A percentile compares a stretch with the other conserved stretches of the same genome.
These are phyloP conservation scores for Caenorhabditis sp. DNA, from an alignment of 2,888 invertebrate species.

Conservation along the genomic window DNA sequence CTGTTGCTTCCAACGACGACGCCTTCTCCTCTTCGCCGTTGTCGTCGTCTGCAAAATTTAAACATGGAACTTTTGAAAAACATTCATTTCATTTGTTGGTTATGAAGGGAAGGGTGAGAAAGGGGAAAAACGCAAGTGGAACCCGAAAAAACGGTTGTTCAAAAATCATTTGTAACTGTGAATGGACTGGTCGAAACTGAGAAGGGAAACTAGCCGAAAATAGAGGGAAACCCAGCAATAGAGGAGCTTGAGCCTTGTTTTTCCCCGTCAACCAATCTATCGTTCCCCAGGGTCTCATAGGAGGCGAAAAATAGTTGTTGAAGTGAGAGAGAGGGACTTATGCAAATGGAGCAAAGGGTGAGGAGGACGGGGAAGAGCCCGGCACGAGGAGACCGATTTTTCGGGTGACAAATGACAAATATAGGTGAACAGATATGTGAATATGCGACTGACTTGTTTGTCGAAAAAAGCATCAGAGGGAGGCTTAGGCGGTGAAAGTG, in stretches of 20 bases:
- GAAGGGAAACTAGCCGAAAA: neutral
- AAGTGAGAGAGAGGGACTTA: conserved; percentile 38
- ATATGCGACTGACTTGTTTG: neutral
- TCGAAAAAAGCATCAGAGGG: no score
- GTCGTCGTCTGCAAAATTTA: conserved; percentile 38
- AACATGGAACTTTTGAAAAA: neutral
- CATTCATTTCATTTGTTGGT: neutral
- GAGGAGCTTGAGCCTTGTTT: conserved; percentile 1
- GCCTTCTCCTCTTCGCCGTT: conserved; percentile 35
- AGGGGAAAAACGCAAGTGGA: neutral
- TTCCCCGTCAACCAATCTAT: conserved; percentile 11
- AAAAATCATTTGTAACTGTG: neutral
- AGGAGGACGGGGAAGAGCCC: conserved; percentile 13
- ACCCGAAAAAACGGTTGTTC: neutral
- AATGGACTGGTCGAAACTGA: neutral
- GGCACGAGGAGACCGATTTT: conserved; percentile 12
- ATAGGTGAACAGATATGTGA: conserved; percentile 21
- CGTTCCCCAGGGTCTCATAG: conserved; percentile 51
- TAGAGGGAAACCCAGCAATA: neutral
- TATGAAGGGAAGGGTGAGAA: neutral
- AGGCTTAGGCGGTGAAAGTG: no score
- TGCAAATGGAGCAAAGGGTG: conserved; percentile 30
- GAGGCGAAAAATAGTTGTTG: no score
- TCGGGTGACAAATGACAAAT: conserved; percentile 54
- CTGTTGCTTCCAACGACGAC: conserved; percentile 31